phyloP scores from a whole-genome alignment of 2,888 invertebrate species.

The Ceratothoa steindachneri region DNA sequence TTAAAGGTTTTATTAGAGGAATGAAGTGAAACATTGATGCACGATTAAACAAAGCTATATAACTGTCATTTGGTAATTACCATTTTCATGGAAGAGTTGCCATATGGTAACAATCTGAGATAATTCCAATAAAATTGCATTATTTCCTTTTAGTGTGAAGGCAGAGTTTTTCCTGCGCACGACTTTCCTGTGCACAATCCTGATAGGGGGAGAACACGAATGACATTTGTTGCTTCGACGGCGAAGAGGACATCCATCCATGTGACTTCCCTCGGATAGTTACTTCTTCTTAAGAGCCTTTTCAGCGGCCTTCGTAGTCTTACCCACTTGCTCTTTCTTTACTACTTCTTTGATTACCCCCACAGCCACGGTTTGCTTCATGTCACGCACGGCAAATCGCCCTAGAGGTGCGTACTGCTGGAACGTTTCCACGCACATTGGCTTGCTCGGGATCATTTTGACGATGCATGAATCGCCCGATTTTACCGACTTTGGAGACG shows the following conservation, averaged over 20 bases:
- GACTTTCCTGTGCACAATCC: conserved; percentile 25
- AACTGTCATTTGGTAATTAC: background rate
- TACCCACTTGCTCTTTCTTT: conserved; percentile 82
- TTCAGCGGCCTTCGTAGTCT: conserved; percentile 98
- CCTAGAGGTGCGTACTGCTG: conserved; percentile 95
- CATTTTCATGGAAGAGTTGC: conserved; percentile 3
- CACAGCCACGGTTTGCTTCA: conserved; percentile 98
- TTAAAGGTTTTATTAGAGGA: background rate
- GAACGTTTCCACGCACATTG: conserved; percentile 98
- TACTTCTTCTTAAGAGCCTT: conserved; percentile 81
- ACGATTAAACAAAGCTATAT: background rate
- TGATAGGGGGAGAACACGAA: conserved; percentile 1
- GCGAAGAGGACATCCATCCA: conserved; percentile 9
- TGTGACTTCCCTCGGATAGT: conserved; percentile 15
- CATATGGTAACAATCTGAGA: conserved; percentile 6
- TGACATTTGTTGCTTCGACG: conserved; percentile 1
- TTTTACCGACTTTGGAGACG: conserved; percentile 90
- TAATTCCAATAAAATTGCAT: background rate
- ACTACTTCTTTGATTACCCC: conserved; percentile 90
- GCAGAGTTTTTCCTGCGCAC: conserved; percentile 22
- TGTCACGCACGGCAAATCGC: conserved; percentile 97
- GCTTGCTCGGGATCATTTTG: conserved; percentile 86
- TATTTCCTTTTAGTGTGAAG: background rate
- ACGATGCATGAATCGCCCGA: conserved; percentile 96
- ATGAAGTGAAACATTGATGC: conserved; percentile 1